Conservation (phyloP, 2,113 vertebrate genomes). For the Cebus imitator region DNA sequence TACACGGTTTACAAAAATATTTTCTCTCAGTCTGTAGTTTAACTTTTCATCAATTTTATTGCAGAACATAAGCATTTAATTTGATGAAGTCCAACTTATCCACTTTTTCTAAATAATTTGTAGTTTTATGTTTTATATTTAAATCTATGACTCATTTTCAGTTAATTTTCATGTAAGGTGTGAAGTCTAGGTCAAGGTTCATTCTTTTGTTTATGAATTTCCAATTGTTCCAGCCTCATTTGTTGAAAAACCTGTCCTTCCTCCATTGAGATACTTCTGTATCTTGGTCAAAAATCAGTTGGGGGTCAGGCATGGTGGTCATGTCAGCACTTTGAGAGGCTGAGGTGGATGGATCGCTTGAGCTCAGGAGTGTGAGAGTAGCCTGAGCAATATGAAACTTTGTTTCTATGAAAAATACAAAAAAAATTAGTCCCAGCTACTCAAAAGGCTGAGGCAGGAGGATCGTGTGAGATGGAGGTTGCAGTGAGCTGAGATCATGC, state of each 20-base stretch:
- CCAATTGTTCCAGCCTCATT: not conserved
- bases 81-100: slow-evolving; percentile 31
- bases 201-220: not conserved
- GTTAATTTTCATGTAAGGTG: not conserved
- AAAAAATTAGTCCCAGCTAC: no score
- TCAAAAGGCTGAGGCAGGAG: no score
- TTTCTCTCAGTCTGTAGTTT: slow-evolving; percentile 35
- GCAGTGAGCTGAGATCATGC: no score
- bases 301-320: not conserved
- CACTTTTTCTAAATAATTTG: not conserved
- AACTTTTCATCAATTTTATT: slow-evolving; percentile 47
- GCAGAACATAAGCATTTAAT: slow-evolving; percentile 23
- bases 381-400: no score
- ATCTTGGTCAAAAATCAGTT: slow-evolving; percentile 8
- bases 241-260: slow-evolving; percentile 13
- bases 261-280: not conserved
- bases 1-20: slow-evolving; percentile 47
- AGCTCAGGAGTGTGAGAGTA: no score
- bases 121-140: slow-evolving; percentile 33
- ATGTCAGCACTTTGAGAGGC: no score
- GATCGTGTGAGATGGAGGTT: no score
- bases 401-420: no score
- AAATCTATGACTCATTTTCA: slow-evolving; percentile 17
- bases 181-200: not conserved
- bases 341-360: no score